Conservation (phyloP, 2,888 invertebrate species). For the Lordiphosa andalusiaca region DNA sequence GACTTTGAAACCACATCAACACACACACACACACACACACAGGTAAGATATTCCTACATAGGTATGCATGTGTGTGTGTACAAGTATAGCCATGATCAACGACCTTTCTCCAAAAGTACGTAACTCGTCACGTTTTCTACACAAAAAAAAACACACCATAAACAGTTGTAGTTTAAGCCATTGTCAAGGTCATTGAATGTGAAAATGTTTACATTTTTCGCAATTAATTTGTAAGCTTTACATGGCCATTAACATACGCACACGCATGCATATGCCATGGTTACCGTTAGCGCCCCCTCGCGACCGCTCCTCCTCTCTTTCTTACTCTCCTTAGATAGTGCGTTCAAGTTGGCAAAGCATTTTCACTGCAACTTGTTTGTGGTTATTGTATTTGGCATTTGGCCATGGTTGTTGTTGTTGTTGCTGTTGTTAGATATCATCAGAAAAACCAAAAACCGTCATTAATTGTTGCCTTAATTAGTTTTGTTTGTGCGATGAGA, state of each 20-base stretch:
- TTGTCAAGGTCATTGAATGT: conserved; percentile 74
- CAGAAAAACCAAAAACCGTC: conserved; percentile 6
- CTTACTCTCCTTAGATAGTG: conserved; percentile 1
- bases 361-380: conserved; percentile 9
- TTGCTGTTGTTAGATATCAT: neutral
- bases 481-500: conserved; percentile 9
- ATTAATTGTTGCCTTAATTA: conserved; percentile 57
- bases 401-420: neutral
- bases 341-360: neutral
- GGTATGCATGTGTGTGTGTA: too few species aligned
- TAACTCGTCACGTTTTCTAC: conserved; percentile 73
- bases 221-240: conserved; percentile 61
- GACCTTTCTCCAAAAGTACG: conserved; percentile 73
- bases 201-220: conserved; percentile 63
- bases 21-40: conserved; percentile 35
- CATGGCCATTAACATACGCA: conserved; percentile 46
- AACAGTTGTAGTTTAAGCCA: conserved; percentile 43
- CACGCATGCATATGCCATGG: conserved; percentile 20
- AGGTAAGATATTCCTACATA: conserved; percentile 4
- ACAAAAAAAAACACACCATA: conserved; percentile 32
- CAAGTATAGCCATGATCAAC: conserved; percentile 65
- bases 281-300: too few species aligned
- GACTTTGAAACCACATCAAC: conserved; percentile 63
- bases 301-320: neutral
- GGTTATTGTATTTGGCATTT: conserved; percentile 2